Conservation (phyloP, 1,140 invertebrate genomes). For the Drosophila orena region DNA sequence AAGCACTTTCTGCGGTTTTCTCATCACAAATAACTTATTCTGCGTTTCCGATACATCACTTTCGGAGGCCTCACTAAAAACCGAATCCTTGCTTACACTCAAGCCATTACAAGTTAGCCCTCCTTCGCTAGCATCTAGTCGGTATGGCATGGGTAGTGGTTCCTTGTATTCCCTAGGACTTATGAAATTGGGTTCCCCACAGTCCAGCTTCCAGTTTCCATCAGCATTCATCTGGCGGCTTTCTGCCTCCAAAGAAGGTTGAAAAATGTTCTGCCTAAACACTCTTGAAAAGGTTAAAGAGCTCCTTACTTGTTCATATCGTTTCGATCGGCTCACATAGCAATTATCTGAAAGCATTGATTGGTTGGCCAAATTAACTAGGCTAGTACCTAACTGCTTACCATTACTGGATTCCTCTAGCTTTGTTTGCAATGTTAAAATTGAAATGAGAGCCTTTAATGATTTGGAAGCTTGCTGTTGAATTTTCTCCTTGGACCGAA, state of each 20-base stretch:
- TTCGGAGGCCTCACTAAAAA: conserved; percentile 17
- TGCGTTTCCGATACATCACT: conserved; percentile 17
- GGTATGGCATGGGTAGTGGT: not conserved
- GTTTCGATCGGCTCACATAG: not conserved
- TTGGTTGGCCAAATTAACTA: not conserved
- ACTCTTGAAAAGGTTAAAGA: not conserved
- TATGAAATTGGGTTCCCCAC: conserved; percentile 1
- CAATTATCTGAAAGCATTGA: not conserved
- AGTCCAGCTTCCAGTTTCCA: not conserved
- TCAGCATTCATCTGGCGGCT: too few relatives aligned
- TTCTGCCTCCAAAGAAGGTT: not conserved
- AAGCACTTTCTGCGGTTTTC: not conserved
- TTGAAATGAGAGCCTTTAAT: not conserved
- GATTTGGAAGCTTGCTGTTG: conserved; percentile 7
- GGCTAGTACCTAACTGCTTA: too few relatives aligned
- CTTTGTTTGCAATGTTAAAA: not conserved
- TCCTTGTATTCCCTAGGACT: not conserved
- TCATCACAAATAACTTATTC: not conserved
- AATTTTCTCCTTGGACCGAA: not conserved
- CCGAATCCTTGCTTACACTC: conserved; percentile 14
- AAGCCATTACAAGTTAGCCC: not conserved
- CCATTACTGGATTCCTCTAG: not conserved
- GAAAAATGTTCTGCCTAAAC: conserved; percentile 12
- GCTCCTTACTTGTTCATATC: not conserved
- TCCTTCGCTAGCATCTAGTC: conserved; percentile 16